phyloP scores from a whole-genome alignment of 1,140 invertebrate species.

The Nephila pilipes region DNA sequence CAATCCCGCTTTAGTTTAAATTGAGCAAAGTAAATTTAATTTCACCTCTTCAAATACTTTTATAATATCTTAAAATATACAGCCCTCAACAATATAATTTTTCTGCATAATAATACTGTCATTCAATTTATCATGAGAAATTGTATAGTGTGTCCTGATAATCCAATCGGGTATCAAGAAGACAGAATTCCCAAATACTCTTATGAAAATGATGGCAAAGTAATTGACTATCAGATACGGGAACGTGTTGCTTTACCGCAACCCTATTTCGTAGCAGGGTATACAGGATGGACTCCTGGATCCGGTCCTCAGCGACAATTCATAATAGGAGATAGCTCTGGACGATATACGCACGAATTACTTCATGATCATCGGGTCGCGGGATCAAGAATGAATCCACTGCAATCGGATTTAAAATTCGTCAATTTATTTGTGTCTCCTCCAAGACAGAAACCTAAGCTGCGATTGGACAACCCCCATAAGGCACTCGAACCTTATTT shows the following conservation, averaged over 20 bases:
- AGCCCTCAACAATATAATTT: too few species aligned
- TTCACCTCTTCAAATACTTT: too few species aligned
- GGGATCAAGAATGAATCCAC: constrained; percentile 4
- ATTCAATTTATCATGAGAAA: not conserved
- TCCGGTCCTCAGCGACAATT: constrained; percentile 5
- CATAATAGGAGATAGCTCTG: not conserved
- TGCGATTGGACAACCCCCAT: constrained; percentile 14
- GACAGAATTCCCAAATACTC: not conserved
- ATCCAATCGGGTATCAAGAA: not conserved
- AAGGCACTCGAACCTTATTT: constrained; percentile 46
- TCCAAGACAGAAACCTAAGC: not conserved
- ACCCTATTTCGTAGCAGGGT: constrained; percentile 51
- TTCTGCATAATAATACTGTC: too few species aligned
- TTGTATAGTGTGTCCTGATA: not conserved
- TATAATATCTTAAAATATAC: too few species aligned
- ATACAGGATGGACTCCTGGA: constrained; percentile 52
- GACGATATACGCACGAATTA: constrained; percentile 21
- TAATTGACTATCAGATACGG: not conserved
- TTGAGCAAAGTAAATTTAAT: not conserved
- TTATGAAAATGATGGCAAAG: not conserved
- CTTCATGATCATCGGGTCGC: constrained; percentile 7
- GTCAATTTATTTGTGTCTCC: not conserved
- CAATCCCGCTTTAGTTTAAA: not conserved
- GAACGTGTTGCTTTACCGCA: not conserved
- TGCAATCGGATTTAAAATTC: constrained; percentile 6